Base-by-base conservation (phyloP, 2,797 vertebrate genomes). In the Echeneis naucrates region DNA sequence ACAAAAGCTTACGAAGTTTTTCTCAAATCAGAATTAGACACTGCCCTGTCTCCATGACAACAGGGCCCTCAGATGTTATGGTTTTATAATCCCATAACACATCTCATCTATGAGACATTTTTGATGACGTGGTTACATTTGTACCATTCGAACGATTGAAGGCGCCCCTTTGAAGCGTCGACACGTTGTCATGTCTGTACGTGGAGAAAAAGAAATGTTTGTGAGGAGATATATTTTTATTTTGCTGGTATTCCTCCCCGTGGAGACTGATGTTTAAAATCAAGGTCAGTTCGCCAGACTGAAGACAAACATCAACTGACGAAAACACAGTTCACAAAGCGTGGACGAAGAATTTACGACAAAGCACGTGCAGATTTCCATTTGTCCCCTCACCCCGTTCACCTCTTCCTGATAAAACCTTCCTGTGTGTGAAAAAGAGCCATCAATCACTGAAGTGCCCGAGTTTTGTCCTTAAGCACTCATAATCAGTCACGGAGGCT, bases 321-420 rank as follows among this genome's bases (percentile, higher is more conserved):
- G 40, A 19, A 42, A 17, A 7, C 14, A 44, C 44, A 19, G 42
- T 10, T 7, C 1, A 45, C 42, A 10, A n/a, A 45, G 42, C 5
- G 42, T 19, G 16, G 40, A 42, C 40, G 40, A 44, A 42, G 16
- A 42, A 42, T 42, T 17, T 17, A 42, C n/a, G 44, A 45, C 9
- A 19, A 21, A 47, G 45, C 2, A 23, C n/a, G n/a, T n/a, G n/a
- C n/a, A n/a, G n/a, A n/a, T n/a, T 8, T 58, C 10, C 17, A 19
- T 58, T 16, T 32, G 8, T 14, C 11, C 27, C 33, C 19, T 33
- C 16, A 33, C 47, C 21, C 23, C 2, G 9, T 35, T 38, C 10
- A 32, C 26, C 40, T 45, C 42, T 61, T 47, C 27, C n/a, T n/a
- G n/a, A n/a, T n/a, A n/a, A n/a, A 52, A 47, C 14, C 66, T 13